A percentile compares a stretch with the other conserved stretches of the same genome.
Conservation (phyloP, 2,113 vertebrate species). For the Siniperca knerii region DNA sequence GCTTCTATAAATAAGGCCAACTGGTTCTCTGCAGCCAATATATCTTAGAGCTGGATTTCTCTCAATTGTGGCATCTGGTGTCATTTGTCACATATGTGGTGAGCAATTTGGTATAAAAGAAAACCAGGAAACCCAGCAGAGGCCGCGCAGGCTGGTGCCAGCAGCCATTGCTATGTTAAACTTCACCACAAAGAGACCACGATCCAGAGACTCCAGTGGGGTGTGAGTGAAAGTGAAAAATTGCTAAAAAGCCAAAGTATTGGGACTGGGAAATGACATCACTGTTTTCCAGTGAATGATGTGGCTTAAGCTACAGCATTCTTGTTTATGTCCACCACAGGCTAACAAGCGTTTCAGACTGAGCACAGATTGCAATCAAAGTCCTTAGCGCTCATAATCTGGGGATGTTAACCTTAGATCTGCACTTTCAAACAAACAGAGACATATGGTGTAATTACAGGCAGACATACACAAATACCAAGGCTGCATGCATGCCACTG, state of each 20-base stretch:
- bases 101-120: conserved; percentile 79
- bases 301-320: conserved; percentile 44
- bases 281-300: conserved; percentile 60
- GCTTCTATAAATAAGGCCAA: conserved; percentile 77
- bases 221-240: conserved; percentile 31
- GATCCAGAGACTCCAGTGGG: conserved; percentile 27
- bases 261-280: conserved; percentile 59
- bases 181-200: conserved; percentile 59
- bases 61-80: conserved; percentile 78
- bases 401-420: conserved; percentile 32
- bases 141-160: conserved; percentile 64
- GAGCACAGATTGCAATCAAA: conserved; percentile 47
- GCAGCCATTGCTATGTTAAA: conserved; percentile 72
- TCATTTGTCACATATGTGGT: conserved; percentile 83
- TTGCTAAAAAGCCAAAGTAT: conserved; percentile 12
- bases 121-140: conserved; percentile 72
- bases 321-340: conserved; percentile 47
- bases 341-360: conserved; percentile 31
- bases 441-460: neutral
- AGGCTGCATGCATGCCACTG: neutral
- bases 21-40: conserved; percentile 75
- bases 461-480: neutral
- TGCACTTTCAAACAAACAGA: conserved; percentile 42
- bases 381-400: conserved; percentile 16
- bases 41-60: conserved; percentile 77